Base-by-base conservation (phyloP, 2,888 invertebrate genomes). In the Crossocerus cetratus region DNA sequence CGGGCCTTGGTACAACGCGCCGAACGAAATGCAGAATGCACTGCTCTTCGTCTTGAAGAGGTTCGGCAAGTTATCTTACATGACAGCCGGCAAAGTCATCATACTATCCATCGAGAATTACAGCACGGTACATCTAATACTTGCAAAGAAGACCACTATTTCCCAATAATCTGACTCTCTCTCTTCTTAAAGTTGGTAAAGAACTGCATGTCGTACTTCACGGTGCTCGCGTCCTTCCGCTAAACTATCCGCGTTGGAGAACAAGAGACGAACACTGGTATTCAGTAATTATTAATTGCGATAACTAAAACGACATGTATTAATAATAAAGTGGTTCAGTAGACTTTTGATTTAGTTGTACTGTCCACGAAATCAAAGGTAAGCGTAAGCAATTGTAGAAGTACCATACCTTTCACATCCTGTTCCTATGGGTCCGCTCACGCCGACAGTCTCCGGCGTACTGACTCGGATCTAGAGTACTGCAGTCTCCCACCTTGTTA, bases 121-220 rank as follows among this genome's bases (percentile, higher is more conserved):
- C 5, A 60, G 42, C 11, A 23, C 8, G 66, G 73, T 73, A 66
- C 60, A 2, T 59, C 8, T 59, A 4, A 8, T 0, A 0, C 2
- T 42, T 3, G 11, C 2, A 11, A 5, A 4, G 3, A 2, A 8
- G 21, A 57, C 4, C 14, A 23, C 1, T 49, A 49, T 32, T 4
- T n/a, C 16, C 16, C 2, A 23, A 16, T 23, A 57, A 57, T 23
- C 14, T n/a, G n/a, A 57, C 32, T 11, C 4, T 16, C 13, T 16
- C 65, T n/a, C 23, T 44, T 23, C 20, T 65, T 70, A 8, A 65
- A 73, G 73, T 11, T 73, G 11, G 11, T 73, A 23, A 56, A 65
- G 57, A 70, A 64, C 4, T 65, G 65, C 16, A 62, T 70, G 60
- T 73, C 73, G 16, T 73, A 73, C 21, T 73, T 65, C 22, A 73